phyloP scores from a whole-genome alignment of 2,113 vertebrate genomes.

The Nothobranchius furzeri region DNA sequence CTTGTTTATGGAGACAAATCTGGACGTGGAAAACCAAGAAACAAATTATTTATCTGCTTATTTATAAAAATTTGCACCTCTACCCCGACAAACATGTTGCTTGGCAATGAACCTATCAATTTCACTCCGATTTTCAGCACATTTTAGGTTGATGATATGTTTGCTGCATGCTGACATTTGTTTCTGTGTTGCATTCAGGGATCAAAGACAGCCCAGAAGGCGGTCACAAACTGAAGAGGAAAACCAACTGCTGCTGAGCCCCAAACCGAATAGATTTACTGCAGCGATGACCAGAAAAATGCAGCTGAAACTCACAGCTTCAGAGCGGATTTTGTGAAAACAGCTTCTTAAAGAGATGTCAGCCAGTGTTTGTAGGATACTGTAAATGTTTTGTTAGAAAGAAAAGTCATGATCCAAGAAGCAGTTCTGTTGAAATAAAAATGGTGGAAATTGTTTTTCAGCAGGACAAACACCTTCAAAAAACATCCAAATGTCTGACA shows the following conservation, averaged over 20 bases:
- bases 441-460: slow-evolving; percentile 28
- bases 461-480: slow-evolving; percentile 6
- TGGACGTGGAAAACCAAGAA: neutral
- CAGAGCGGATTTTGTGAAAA: neutral
- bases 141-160: too few relatives aligned
- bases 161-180: neutral
- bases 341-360: neutral
- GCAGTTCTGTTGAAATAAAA: slow-evolving; percentile 6
- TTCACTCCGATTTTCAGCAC: too few relatives aligned
- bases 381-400: slow-evolving; percentile 14
- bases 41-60: too few relatives aligned
- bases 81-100: too few relatives aligned
- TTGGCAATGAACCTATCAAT: too few relatives aligned
- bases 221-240: slow-evolving; percentile 78
- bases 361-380: neutral
- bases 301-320: neutral
- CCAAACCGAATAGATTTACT: neutral
- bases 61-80: too few relatives aligned
- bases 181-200: slow-evolving; percentile 69
- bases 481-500: neutral
- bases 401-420: neutral
- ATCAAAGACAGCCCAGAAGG: slow-evolving; percentile 82
- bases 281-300: neutral
- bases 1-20: neutral
- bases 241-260: slow-evolving; percentile 83